Conservation (phyloP, 2,113 vertebrate species). For the Eubucco bourcierii region DNA sequence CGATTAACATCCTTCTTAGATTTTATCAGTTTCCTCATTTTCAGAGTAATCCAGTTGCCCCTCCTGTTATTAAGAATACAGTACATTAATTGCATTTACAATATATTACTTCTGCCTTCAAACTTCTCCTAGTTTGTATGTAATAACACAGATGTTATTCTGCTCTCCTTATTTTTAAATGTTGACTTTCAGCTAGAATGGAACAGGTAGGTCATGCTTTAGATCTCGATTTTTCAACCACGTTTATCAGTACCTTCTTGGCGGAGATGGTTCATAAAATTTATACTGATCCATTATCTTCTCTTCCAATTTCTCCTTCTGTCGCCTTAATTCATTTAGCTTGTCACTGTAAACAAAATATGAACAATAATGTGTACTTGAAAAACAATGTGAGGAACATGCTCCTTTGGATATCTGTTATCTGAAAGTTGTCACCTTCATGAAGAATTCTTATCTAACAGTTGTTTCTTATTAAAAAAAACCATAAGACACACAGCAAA, state of each 20-base stretch:
- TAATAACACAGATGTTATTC: neutral
- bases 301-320: conserved; percentile 98
- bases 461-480: neutral
- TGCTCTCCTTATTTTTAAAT: neutral
- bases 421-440: neutral
- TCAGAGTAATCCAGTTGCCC: conserved; percentile 97
- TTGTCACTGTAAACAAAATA: conserved; percentile 86
- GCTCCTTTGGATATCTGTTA: neutral
- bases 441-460: neutral
- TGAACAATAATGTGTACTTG: neutral
- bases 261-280: conserved; percentile 97
- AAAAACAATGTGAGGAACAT: neutral
- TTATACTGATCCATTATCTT: conserved; percentile 99
- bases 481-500: neutral
- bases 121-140: neutral
- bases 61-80: conserved; percentile 78
- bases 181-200: neutral
- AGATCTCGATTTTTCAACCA: neutral
- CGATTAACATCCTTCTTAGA: conserved; percentile 89
- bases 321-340: conserved; percentile 93
- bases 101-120: neutral
- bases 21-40: conserved; percentile 98
- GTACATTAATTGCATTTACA: neutral
- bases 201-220: neutral
- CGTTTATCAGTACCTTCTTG: conserved; percentile 83